Evolutionary conservation across 1,140 invertebrate species (phyloP).

Genomic region (Eupeodes corollae): DNA sequence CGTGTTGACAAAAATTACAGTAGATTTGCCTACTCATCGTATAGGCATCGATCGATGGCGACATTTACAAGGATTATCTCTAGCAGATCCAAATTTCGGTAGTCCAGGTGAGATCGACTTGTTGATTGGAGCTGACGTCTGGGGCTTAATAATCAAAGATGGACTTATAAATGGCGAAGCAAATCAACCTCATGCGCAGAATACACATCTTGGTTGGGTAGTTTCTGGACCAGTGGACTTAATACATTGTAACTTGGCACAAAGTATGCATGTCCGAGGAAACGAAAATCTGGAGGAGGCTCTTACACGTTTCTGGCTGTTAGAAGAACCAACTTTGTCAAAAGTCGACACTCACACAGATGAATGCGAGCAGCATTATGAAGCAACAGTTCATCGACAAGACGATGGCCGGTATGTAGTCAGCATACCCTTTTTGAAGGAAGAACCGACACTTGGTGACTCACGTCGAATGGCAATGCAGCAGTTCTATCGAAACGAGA

Average conservation of each 20-base stretch:
- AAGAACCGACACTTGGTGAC: neutral
- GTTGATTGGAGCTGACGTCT: neutral
- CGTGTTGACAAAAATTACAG: neutral
- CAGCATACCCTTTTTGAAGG: neutral
- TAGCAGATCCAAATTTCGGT: neutral
- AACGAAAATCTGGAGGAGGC: neutral
- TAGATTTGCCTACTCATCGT: neutral
- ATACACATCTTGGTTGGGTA: neutral
- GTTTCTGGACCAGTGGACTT: neutral
- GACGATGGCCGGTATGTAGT: neutral
- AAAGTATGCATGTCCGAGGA: neutral
- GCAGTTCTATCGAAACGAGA: neutral
- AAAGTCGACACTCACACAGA: neutral
- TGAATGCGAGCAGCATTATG: neutral
- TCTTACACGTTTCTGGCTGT: neutral
- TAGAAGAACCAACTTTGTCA: neutral
- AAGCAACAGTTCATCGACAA: neutral
- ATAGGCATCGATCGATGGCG: neutral
- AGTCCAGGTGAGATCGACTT: neutral
- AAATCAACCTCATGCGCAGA: neutral
- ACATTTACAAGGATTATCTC: neutral
- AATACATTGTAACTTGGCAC: neutral
- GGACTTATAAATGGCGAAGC: neutral
- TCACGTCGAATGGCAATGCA: neutral
- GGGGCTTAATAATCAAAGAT: neutral